These are phyloP conservation scores for Oscheius sp. DNA, from an alignment of 2,888 invertebrate genomes.

Conservation along the genomic window DNA sequence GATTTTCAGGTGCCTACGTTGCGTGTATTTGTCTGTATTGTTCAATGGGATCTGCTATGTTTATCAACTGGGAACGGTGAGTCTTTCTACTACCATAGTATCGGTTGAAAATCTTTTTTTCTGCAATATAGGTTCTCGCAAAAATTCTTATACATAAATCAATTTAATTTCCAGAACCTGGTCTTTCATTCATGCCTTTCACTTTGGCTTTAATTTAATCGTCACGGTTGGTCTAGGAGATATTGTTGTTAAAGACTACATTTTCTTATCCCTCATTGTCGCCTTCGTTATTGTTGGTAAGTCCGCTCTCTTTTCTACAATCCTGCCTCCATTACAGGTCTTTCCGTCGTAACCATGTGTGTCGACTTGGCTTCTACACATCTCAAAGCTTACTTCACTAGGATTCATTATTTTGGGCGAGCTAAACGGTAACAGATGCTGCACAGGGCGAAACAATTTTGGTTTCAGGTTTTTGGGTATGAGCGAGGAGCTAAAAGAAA, in stretches of 20 bases:
- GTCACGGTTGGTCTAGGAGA: conserved; percentile 74
- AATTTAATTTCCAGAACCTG: conserved; percentile 56
- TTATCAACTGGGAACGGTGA: conserved; percentile 72
- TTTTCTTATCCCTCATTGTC: conserved; percentile 73
- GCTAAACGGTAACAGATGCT: conserved; percentile 60
- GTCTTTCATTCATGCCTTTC: conserved; percentile 74
- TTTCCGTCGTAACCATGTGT: conserved; percentile 74
- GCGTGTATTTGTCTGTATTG: conserved; percentile 73
- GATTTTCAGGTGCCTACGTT: conserved; percentile 71
- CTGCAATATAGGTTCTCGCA: too few species aligned
- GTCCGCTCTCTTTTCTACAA: conserved; percentile 21
- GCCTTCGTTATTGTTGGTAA: conserved; percentile 74
- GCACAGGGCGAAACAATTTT: neutral
- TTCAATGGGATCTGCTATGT: conserved; percentile 73
- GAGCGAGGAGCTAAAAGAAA: conserved; percentile 73
- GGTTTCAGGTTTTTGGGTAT: conserved; percentile 70
- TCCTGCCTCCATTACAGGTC: conserved; percentile 52
- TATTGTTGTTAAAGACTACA: conserved; percentile 71
- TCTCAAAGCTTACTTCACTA: conserved; percentile 73
- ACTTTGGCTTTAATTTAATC: conserved; percentile 74
- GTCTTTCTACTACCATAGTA: neutral
- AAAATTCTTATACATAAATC: neutral
- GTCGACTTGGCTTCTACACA: conserved; percentile 74
- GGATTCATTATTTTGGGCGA: conserved; percentile 73
- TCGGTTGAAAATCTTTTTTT: too few species aligned